A percentile compares a stretch with the other conserved stretches of the same genome.
Conservation (phyloP, 1,140 invertebrate species). For the Apis cerana region DNA sequence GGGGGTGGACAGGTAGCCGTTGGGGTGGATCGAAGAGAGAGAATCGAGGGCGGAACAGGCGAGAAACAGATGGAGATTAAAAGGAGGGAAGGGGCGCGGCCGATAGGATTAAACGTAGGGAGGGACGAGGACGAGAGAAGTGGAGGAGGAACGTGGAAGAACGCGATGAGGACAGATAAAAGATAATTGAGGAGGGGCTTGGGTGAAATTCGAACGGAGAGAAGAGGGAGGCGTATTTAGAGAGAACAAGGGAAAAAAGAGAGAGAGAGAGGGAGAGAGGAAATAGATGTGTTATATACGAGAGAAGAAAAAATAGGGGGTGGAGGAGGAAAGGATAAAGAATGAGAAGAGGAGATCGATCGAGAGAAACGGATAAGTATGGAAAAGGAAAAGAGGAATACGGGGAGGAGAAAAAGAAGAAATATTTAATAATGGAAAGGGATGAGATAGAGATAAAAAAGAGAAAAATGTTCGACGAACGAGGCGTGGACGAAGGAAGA, state of each 20-base stretch:
- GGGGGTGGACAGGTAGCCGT: constrained; percentile 14
- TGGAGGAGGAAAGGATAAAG: background rate
- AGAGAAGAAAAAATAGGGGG: background rate
- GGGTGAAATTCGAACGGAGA: constrained; percentile 16
- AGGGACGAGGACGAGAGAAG: constrained; percentile 6
- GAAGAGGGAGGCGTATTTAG: background rate
- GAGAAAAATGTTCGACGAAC: background rate
- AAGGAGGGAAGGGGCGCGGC: constrained; percentile 6
- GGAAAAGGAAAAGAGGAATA: background rate
- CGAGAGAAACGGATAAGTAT: no score
- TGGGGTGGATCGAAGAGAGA: background rate
- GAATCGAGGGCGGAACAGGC: background rate
- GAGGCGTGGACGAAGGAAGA: background rate
- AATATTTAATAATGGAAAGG: background rate
- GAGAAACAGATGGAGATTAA: constrained; percentile 46
- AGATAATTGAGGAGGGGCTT: constrained; percentile 19
- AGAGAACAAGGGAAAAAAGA: background rate
- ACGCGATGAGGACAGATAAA: constrained; percentile 34
- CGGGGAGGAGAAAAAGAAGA: background rate
- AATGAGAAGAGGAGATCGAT: background rate
- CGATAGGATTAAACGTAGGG: constrained; percentile 21
- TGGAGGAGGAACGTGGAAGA: background rate
- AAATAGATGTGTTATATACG: background rate
- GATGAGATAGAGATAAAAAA: background rate
- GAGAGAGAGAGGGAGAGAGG: background rate